Evolutionary conservation across 2,888 invertebrate species (phyloP), one percentile per base, ranked within the genome.

Genomic region (Barypeithes pellucidus): DNA sequence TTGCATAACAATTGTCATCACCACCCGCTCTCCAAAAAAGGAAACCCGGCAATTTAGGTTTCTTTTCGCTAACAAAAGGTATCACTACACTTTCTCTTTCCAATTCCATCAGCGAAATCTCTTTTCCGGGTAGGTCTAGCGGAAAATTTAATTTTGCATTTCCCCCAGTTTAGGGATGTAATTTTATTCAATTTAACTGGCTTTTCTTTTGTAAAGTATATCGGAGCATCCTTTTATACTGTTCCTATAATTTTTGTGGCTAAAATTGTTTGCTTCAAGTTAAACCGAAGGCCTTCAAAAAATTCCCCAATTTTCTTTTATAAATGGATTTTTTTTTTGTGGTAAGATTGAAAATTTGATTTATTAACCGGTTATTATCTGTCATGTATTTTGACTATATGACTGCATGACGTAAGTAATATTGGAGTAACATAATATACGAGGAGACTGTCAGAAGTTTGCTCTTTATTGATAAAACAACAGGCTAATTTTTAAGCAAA

Each of bases 81-180:
- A 60, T 66, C 66, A 52, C 57, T 66, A 65, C 45, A 45, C 66
- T 66, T 72, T 50, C 66, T 59, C 39, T 66, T 72, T 41, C 39
- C 66, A 72, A 61, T 72, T 60, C 50, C 66, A 66, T 66, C 72
- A 60, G 72, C n/a, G 22, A 60, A 72, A 72, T 66, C 66, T 60
- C 66, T 70, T 62, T 68, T 68, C 65, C 29, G 39, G 39, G 41
- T 60, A 59, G 72, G 50, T 72, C 66, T 60, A 22, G 60, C 59
- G 66, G 65, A 66, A 72, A 72, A 72, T 72, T 60, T 72, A 72
- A 72, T 72, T 72, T 72, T 66, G 11, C 72, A 66, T 72, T 52
- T 71, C 50, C 66, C 52, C 39, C 72, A 50, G 50, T 52, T 57
- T 43, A 36, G 62, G 68, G 60, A 41, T 41, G 50, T 50, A 61